Percentiles rank a stretch among this genome's conserved stretches.
Conservation (phyloP, 2,113 vertebrate species). For the Callopanchax toddi region DNA sequence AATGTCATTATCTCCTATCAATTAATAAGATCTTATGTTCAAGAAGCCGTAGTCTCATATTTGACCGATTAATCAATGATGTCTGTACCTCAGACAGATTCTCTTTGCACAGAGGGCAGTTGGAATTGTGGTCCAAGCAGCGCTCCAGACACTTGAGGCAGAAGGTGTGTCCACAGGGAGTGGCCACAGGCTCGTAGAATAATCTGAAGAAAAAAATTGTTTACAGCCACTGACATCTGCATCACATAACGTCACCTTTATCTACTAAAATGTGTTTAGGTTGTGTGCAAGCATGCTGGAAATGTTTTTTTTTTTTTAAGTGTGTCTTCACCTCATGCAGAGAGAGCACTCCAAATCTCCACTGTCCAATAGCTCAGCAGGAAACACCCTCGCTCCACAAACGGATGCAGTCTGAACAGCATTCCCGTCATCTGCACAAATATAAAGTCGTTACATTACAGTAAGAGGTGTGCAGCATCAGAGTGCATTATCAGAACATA, state of each 20-base stretch:
- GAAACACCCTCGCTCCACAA: conserved; percentile 62
- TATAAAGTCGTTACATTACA: background rate
- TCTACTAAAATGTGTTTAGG: too few relatives aligned
- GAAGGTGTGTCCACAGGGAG: conserved; percentile 92
- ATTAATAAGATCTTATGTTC: background rate
- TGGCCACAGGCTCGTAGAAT: conserved; percentile 92
- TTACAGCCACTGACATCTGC: background rate
- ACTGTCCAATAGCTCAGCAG: conserved; percentile 82
- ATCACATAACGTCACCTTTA: too few relatives aligned
- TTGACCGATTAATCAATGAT: too few relatives aligned
- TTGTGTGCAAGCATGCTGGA: too few relatives aligned
- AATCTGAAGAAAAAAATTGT: conserved; percentile 76
- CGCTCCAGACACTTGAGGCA: conserved; percentile 95
- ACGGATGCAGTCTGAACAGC: conserved; percentile 23
- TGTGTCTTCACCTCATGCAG: conserved; percentile 88
- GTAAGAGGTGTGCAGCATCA: background rate
- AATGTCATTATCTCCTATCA: background rate
- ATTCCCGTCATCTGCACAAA: conserved; percentile 71
- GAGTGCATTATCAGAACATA: background rate
- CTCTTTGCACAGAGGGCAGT: conserved; percentile 93
- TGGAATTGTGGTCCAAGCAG: conserved; percentile 90
- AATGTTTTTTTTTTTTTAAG: too few relatives aligned
- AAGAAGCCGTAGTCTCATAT: background rate
- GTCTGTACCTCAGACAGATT: conserved; percentile 86
- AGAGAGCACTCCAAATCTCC: conserved; percentile 93